A percentile compares a stretch with the other conserved stretches of the same genome.
phyloP scores from a whole-genome alignment of 2,113 vertebrate genomes.

The Lontra canadensis region DNA sequence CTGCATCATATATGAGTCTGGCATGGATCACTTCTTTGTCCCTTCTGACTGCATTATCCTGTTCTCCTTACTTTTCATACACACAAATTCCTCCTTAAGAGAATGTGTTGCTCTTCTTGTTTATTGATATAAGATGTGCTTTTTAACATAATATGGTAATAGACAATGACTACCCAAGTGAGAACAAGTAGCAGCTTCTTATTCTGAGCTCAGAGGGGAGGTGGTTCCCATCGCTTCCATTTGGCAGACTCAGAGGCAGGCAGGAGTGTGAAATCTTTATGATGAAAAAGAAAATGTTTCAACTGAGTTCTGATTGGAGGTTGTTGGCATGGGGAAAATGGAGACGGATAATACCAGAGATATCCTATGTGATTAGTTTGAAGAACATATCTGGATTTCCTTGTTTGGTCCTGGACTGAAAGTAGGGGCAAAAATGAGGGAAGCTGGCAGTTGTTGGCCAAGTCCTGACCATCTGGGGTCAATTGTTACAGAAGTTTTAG shows the following conservation, averaged over 20 bases:
- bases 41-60: neutral
- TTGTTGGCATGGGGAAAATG: neutral
- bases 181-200: neutral
- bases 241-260: neutral
- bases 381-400: neutral
- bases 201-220: neutral
- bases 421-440: neutral
- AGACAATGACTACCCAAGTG: neutral
- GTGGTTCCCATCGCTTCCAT: accelerated
- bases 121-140: neutral
- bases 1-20: neutral
- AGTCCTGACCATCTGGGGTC: neutral
- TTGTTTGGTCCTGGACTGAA: neutral
- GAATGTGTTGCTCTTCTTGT: neutral
- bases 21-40: neutral
- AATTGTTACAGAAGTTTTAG: neutral
- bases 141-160: neutral
- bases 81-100: neutral
- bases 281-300: neutral
- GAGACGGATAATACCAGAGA: accelerated
- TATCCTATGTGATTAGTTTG: neutral
- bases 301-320: accelerated
- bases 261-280: neutral
- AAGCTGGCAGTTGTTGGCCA: neutral
- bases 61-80: neutral